Base-by-base conservation (phyloP, 2,113 vertebrate genomes). In the Xiphias gladius region DNA sequence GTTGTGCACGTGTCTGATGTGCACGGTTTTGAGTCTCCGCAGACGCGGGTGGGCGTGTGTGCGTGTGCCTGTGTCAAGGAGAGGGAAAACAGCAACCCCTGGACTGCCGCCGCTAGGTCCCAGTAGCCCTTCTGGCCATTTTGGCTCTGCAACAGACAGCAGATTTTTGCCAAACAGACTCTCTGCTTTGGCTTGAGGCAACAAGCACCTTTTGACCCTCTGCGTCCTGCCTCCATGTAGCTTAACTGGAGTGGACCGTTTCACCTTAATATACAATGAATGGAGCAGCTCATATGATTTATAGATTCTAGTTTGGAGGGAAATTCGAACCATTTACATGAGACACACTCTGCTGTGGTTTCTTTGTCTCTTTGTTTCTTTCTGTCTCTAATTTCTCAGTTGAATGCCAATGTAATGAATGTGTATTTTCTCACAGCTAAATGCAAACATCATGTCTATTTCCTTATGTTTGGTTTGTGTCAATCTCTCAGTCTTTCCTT, bases 381-480 rank as follows among this genome's bases (percentile, higher is more conserved):
- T 70, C 57, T 28, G 54, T 76, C 41, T 85, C 39, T 86, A 72
- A 85, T 84, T 86, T 79, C 78, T 87, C 80, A 59, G 26, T 61
- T 41, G 57, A 76, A 75, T 65, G 62, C 58, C 39, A 52, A 11
- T 70, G 55, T 79, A 76, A 89, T 84, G 54, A 76, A 68, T 75
- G 75, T 83, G 86, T 83, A 72, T 85, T 88, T 86, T 83, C 83
- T 81, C 76, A 39, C 74, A 64, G 59, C 26, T 50, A 32, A 79
- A 81, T 63, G 61, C 72, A 80, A 80, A 86, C 78, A 73, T 65
- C 11, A 3, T 55, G 80, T 63, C 76, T 70, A 37, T 76, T 86
- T 88, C 83, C 73, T 89, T 78, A 58, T 78, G 68, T 86, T 80
- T 86, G 88, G 92, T 88, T 67, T 67, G 76, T 86, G 72, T 86